phyloP scores from a whole-genome alignment of 2,888 invertebrate species.

The Megalurothrips usitatus region DNA sequence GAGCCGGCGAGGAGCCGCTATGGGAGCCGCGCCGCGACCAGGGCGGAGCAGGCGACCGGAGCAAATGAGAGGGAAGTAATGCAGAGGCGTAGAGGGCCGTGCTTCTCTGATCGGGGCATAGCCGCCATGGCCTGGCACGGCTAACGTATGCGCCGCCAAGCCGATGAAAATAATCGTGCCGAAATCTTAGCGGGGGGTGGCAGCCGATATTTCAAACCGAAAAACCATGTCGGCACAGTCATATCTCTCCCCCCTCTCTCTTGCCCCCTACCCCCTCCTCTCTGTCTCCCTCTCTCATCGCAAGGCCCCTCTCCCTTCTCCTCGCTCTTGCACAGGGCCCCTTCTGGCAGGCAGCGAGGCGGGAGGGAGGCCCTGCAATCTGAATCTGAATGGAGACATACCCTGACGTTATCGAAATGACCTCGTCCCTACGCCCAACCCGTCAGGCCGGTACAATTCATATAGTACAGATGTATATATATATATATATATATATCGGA shows the following conservation, averaged over 20 bases:
- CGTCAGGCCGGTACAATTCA: no score
- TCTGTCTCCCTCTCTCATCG: no score
- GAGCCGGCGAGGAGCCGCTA: not conserved
- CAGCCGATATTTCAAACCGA: constrained; percentile 20
- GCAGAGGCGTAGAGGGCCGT: not conserved
- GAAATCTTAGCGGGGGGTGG: not conserved
- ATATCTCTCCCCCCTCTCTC: no score
- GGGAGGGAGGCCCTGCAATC: not conserved
- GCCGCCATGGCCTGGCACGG: not conserved
- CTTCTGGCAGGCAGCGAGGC: not conserved
- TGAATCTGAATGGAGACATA: constrained; percentile 17
- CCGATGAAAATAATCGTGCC: constrained; percentile 4
- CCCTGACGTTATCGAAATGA: not conserved
- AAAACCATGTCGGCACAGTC: not conserved
- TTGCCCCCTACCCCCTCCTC: not conserved
- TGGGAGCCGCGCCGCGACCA: not conserved
- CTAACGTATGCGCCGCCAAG: not conserved
- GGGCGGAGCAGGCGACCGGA: not conserved
- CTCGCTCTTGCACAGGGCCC: no score
- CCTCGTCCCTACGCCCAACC: not conserved
- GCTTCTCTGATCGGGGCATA: not conserved
- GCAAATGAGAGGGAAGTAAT: constrained; percentile 9
- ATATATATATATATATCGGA: no score
- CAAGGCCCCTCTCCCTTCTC: no score
- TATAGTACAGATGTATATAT: no score